phyloP scores from a whole-genome alignment of 2,888 invertebrate species.

The Margaritifera margaritifera region DNA sequence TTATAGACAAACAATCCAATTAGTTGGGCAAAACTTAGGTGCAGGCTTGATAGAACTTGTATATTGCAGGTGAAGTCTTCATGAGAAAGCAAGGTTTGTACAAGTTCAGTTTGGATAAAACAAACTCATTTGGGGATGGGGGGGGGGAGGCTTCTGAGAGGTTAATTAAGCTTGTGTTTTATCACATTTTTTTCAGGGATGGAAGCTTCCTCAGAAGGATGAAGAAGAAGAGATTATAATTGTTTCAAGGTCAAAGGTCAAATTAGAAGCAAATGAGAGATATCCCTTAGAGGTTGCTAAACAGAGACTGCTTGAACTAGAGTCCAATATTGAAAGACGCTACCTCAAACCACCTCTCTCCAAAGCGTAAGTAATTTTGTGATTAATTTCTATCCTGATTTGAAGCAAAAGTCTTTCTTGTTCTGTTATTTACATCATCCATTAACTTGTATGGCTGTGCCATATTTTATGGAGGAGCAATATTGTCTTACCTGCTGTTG shows the following conservation, averaged over 20 bases:
- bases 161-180: too few species aligned
- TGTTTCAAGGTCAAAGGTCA: conserved; percentile 41
- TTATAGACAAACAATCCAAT: too few species aligned
- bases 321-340: conserved; percentile 92
- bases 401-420: too few species aligned
- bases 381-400: not conserved
- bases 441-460: not conserved
- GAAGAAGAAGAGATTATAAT: conserved; percentile 52
- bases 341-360: conserved; percentile 94
- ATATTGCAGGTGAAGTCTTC: too few species aligned
- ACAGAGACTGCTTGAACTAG: conserved; percentile 85
- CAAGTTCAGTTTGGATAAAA: too few species aligned
- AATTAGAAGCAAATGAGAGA: conserved; percentile 74
- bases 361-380: conserved; percentile 64
- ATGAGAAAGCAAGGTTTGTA: too few species aligned
- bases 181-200: conserved; percentile 76
- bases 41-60: too few species aligned
- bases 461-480: too few species aligned
- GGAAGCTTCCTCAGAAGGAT: conserved; percentile 76
- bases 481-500: too few species aligned
- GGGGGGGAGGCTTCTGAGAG: too few species aligned
- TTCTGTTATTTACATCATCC: not conserved
- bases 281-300: conserved; percentile 77
- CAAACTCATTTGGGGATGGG: too few species aligned
- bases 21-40: too few species aligned